Evolutionary conservation across 2,888 invertebrate species (phyloP).

Genomic region (Scaeva pyrastri): DNA sequence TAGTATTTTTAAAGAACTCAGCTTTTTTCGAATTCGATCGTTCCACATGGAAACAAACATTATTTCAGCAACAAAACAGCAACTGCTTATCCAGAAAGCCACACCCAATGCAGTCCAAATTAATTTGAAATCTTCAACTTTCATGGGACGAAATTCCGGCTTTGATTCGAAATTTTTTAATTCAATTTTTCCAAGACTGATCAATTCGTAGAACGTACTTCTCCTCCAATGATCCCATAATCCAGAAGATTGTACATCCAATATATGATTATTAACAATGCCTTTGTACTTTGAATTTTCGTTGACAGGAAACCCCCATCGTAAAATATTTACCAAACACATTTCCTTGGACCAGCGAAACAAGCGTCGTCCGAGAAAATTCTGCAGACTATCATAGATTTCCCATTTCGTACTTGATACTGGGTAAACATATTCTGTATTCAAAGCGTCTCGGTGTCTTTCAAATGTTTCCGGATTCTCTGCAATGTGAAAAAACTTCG

Average conservation of each 20-base stretch:
- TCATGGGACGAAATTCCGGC: background rate
- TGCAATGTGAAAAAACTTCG: background rate
- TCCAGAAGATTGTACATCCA: too few relatives aligned
- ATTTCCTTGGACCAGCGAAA: too few relatives aligned
- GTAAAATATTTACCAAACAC: too few relatives aligned
- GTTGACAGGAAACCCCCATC: too few relatives aligned
- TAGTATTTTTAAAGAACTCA: too few relatives aligned
- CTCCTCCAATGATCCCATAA: too few relatives aligned
- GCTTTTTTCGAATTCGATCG: too few relatives aligned
- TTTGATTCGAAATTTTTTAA: background rate
- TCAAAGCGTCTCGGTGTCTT: background rate
- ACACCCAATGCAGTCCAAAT: background rate
- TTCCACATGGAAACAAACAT: background rate
- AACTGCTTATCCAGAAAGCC: background rate
- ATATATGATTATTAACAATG: too few relatives aligned
- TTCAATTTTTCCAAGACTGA: background rate
- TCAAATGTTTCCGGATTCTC: background rate
- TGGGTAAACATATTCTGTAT: background rate
- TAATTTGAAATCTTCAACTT: background rate
- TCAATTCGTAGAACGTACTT: too few relatives aligned
- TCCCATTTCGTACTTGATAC: background rate
- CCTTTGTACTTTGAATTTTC: background rate
- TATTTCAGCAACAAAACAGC: background rate
- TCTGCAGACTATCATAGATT: too few relatives aligned
- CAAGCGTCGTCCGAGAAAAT: too few relatives aligned